A percentile compares a stretch with the other conserved stretches of the same genome.
Evolutionary conservation across 2,113 vertebrate species (phyloP).

Genomic region (Eulemur macaco): DNA sequence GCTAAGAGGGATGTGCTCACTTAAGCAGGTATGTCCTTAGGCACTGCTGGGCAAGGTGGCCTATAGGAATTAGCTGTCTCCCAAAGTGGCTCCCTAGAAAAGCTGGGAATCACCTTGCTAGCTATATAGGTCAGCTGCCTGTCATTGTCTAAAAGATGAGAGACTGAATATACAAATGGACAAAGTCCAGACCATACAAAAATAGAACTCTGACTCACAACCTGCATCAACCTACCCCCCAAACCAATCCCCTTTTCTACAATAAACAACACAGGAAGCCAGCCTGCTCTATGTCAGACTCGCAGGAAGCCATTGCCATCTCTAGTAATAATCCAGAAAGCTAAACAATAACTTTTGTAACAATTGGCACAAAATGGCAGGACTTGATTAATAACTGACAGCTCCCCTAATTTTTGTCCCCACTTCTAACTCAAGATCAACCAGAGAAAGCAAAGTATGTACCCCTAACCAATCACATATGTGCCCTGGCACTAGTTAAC

Average conservation of each 20-base stretch:
- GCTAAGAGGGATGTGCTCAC: neutral
- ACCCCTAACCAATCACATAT: neutral
- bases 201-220: neutral
- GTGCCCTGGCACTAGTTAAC: neutral
- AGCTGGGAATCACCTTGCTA: neutral
- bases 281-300: neutral
- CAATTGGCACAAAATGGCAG: neutral
- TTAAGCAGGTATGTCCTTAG: neutral
- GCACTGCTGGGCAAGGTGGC: neutral
- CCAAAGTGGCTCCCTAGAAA: neutral
- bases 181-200: neutral
- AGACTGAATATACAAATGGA: neutral
- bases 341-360: neutral
- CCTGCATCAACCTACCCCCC: neutral
- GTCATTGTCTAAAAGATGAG: conserved; percentile 1
- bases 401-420: neutral
- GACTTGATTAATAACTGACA: neutral
- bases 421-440: neutral
- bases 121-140: neutral
- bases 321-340: neutral
- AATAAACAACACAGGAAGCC: neutral
- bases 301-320: neutral
- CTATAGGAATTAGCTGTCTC: neutral
- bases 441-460: neutral
- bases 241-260: neutral